These are phyloP conservation scores for Drosophila bocki DNA, from an alignment of 1,140 invertebrate genomes.

Conservation along the genomic window DNA sequence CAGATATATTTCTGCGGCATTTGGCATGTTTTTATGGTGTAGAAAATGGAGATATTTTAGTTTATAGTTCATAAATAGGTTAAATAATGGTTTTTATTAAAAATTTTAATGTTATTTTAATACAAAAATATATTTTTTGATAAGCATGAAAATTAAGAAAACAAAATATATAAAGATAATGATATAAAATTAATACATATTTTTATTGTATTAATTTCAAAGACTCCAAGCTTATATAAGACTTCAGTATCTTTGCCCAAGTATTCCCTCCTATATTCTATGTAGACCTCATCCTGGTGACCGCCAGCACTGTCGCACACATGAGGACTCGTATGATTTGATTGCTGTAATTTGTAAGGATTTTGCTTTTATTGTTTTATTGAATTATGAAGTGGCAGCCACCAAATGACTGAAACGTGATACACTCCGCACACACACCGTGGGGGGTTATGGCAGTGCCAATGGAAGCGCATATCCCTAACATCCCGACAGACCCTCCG, in stretches of 20 bases:
- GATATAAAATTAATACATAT: background rate
- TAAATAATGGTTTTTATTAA: too few relatives aligned
- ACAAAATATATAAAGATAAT: too few relatives aligned
- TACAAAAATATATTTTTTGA: too few relatives aligned
- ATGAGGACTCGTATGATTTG: constrained; percentile 59
- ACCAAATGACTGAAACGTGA: constrained; percentile 75
- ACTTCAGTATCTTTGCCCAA: background rate
- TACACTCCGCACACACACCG: constrained; percentile 43
- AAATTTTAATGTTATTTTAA: too few relatives aligned
- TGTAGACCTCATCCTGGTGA: background rate
- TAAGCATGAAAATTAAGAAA: too few relatives aligned
- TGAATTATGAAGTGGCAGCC: constrained; percentile 83
- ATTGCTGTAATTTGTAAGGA: constrained; percentile 84
- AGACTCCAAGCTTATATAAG: background rate
- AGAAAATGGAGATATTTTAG: too few relatives aligned
- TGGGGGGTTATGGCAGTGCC: constrained; percentile 12
- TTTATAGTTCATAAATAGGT: too few relatives aligned
- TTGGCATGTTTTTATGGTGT: background rate
- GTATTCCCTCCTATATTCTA: background rate
- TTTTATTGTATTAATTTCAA: background rate
- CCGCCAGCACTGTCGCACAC: constrained; percentile 15
- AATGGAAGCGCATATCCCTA: constrained; percentile 30
- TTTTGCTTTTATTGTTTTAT: constrained; percentile 83
- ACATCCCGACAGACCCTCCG: constrained; percentile 15
- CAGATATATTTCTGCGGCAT: background rate